Evolutionary conservation across 35 echinoderm and acorn worm genomes (phyloP), one percentile per base, ranked within the genome.

Genomic region (Stichopus chloronotus): DNA sequence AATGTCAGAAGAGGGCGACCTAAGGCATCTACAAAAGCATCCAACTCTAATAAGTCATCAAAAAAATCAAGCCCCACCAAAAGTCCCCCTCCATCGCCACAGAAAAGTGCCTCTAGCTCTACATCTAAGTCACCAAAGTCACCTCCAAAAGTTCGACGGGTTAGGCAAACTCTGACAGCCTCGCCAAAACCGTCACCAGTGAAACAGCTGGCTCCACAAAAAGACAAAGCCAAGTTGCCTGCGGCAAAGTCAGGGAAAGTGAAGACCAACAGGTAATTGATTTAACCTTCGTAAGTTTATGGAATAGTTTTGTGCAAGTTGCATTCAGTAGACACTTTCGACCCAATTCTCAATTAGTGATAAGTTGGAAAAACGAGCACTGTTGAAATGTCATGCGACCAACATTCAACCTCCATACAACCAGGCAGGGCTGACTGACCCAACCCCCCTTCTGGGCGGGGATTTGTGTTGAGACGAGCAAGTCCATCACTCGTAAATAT

Each of bases 111-210:
- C 20, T 63, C 86, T 11, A 58, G 17, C 6, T 69, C 86, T 60
- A 16, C 86, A 5, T 6, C 57, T 22, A 88, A 63, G 30, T 30
- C 22, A 13, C 19, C 25, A 8, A 88, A 60, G 61, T 88, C 86
- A 30, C 86, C 86, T 10, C 57, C 86, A 6, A 88, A 61, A 22
- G 80, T 83, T 5, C 55, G 80, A 83, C 52, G 80, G 55, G 80
- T 56, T 12, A 56, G 17, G 6, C 14, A 30, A 14, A 88, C 23
- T n/a, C 25, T 30, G 24, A 5, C 86, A 0, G 20, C 57, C 24
- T 7, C 6, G 21, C 84, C 55, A 58, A 87, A 87, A 25, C 6
- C 56, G 9, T 87, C 84, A 58, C 84, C 86, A 24, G 12, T 23
- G 61, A 88, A 88, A 57, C n/a, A 88, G 8, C 7, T 25, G 20